These are phyloP conservation scores for Drepana arcuata DNA, from an alignment of 1,140 invertebrate genomes.

Conservation along the genomic window DNA sequence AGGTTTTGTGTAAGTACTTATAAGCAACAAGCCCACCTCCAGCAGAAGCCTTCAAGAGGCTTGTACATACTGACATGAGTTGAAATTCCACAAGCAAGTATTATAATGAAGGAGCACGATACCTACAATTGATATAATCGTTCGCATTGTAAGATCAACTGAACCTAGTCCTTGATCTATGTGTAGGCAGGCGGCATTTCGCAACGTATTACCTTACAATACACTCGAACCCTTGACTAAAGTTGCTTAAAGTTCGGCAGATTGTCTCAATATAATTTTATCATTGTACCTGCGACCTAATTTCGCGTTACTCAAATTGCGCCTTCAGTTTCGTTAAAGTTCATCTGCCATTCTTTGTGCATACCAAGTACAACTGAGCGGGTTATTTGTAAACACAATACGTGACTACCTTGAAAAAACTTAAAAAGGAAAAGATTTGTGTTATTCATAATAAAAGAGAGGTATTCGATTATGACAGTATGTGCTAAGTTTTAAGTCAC, in stretches of 20 bases:
- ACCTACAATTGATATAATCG: conserved; percentile 23
- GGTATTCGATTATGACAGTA: not conserved
- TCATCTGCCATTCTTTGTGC: too few species aligned
- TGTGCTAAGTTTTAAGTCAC: not conserved
- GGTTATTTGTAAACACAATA: not conserved
- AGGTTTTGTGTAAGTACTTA: too few species aligned
- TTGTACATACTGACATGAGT: too few species aligned
- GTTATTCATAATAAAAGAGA: not conserved
- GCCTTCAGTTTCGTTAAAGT: too few species aligned
- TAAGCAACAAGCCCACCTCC: too few species aligned
- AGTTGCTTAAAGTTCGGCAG: conserved; percentile 25
- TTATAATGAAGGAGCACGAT: too few species aligned
- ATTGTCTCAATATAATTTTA: conserved; percentile 23
- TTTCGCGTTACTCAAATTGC: not conserved
- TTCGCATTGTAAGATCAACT: conserved; percentile 30
- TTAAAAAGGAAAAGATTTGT: not conserved
- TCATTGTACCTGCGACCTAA: conserved; percentile 17
- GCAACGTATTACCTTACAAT: conserved; percentile 29
- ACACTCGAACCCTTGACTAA: conserved; percentile 26
- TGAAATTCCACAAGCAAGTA: too few species aligned
- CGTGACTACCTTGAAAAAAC: not conserved
- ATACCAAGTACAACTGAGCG: not conserved
- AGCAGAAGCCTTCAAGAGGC: too few species aligned
- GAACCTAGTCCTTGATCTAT: conserved; percentile 56
- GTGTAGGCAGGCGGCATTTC: conserved; percentile 39